phyloP scores from a whole-genome alignment of 2,888 invertebrate genomes.

The Euphydryas editha region DNA sequence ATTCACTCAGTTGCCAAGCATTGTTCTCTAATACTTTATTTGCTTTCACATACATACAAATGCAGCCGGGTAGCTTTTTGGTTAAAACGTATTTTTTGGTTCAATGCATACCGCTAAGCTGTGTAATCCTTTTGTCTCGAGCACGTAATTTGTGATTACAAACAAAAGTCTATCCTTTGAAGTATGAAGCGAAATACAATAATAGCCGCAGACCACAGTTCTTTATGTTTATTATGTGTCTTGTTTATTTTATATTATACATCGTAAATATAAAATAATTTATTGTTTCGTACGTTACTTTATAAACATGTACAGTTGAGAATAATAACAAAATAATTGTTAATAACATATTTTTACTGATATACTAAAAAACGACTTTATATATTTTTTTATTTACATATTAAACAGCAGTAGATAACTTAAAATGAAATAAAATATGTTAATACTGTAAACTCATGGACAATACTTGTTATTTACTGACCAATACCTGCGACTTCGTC shows the following conservation, averaged over 20 bases:
- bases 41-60: conserved; percentile 55
- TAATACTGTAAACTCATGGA: not conserved
- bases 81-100: conserved; percentile 64
- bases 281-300: not conserved
- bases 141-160: conserved; percentile 69
- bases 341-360: not conserved
- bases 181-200: conserved; percentile 48
- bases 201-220: conserved; percentile 30
- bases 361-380: not conserved
- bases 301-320: not conserved
- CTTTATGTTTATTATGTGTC: conserved; percentile 14
- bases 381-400: not conserved
- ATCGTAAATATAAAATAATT: conserved; percentile 3
- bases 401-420: not conserved
- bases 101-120: conserved; percentile 67
- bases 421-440: not conserved
- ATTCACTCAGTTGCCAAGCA: conserved; percentile 76
- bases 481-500: too few relatives aligned
- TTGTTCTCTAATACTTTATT: conserved; percentile 82
- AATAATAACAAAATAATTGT: not conserved
- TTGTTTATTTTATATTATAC: conserved; percentile 17
- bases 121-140: conserved; percentile 65
- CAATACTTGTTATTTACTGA: not conserved
- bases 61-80: conserved; percentile 44
- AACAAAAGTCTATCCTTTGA: conserved; percentile 63